Percentiles rank a stretch among this genome's conserved stretches.
These are phyloP conservation scores for Copidosoma aretas DNA, from an alignment of 2,888 invertebrate genomes.

Conservation along the genomic window DNA sequence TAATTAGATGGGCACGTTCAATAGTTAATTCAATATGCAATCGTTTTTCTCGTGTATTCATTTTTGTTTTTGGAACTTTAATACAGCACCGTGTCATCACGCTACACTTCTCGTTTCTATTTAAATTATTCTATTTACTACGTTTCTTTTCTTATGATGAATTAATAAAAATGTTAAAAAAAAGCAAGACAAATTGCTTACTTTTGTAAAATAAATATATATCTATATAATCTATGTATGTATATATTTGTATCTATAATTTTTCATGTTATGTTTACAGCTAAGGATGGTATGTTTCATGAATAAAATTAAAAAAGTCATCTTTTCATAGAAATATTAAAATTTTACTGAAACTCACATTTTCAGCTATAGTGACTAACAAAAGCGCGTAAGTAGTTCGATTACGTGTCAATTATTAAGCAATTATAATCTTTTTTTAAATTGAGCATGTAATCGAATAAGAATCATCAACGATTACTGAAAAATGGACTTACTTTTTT, in stretches of 20 bases:
- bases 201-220: slow-evolving; percentile 24
- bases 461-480: too few species aligned
- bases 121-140: slow-evolving; percentile 19
- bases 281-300: slow-evolving; percentile 16
- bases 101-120: slow-evolving; percentile 27
- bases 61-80: slow-evolving; percentile 52
- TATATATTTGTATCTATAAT: slow-evolving; percentile 21
- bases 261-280: slow-evolving; percentile 8
- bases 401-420: neutral
- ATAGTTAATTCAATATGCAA: slow-evolving; percentile 13
- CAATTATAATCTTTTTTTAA: slow-evolving; percentile 5
- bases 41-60: too few species aligned
- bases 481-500: too few species aligned
- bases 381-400: slow-evolving; percentile 15
- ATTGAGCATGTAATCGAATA: too few species aligned
- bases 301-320: slow-evolving; percentile 11
- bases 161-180: neutral
- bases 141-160: slow-evolving; percentile 27
- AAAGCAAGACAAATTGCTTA: slow-evolving; percentile 30
- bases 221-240: too few species aligned
- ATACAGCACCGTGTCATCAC: slow-evolving; percentile 57
- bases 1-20: slow-evolving; percentile 40
- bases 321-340: slow-evolving; percentile 3
- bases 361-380: neutral
- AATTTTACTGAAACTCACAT: slow-evolving; percentile 1